Evolutionary conservation across 2,888 invertebrate species (phyloP).

Genomic region (Cyrtodaria siliqua): DNA sequence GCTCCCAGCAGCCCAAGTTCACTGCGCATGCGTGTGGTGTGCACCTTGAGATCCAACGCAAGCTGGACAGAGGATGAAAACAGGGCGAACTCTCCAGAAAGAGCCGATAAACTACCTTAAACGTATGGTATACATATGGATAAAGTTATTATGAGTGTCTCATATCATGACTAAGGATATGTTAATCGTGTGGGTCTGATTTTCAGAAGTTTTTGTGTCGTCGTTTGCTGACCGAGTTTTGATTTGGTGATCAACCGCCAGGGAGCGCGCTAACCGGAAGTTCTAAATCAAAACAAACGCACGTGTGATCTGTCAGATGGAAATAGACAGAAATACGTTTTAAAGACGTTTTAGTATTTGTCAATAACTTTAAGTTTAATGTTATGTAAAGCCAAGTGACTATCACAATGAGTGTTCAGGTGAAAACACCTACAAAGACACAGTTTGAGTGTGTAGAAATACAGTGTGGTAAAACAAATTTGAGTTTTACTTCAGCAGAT

Average conservation of each 20-base stretch:
- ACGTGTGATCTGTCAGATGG: slow-evolving; percentile 25
- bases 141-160: too few species aligned
- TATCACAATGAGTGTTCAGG: slow-evolving; percentile 79
- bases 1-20: slow-evolving; percentile 44
- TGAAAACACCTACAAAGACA: slow-evolving; percentile 79
- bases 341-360: background rate
- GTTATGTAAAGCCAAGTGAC: background rate
- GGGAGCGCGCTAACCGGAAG: slow-evolving; percentile 56
- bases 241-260: background rate
- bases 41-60: background rate
- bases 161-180: too few species aligned
- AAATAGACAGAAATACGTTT: slow-evolving; percentile 5
- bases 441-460: slow-evolving; percentile 77
- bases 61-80: too few species aligned
- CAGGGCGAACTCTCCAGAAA: too few species aligned
- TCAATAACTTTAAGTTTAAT: too few species aligned
- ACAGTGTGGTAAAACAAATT: slow-evolving; percentile 86
- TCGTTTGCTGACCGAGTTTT: slow-evolving; percentile 27
- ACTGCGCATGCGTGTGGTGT: slow-evolving; percentile 50
- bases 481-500: slow-evolving; percentile 54
- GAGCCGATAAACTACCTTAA: too few species aligned
- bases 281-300: slow-evolving; percentile 59
- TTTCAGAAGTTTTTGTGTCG: too few species aligned
- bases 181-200: too few species aligned
- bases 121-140: too few species aligned